These are phyloP conservation scores for Vireo griseus DNA, from an alignment of 2,797 vertebrate genomes.

Conservation along the genomic window DNA sequence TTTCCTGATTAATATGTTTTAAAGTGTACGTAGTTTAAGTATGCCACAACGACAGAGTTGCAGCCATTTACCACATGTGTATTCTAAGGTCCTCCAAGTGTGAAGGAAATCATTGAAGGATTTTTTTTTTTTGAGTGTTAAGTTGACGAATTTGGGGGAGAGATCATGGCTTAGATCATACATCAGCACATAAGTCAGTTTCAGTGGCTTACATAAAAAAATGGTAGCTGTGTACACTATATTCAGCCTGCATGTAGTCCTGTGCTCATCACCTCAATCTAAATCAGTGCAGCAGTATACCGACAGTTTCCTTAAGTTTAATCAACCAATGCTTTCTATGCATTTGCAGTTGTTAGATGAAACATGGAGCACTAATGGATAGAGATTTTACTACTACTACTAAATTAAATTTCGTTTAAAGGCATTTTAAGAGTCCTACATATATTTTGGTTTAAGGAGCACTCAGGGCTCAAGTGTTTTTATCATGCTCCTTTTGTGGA, in stretches of 20 bases:
- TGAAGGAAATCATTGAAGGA: not conserved
- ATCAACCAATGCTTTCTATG: not conserved
- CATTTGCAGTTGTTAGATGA: not conserved
- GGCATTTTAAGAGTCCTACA: not conserved
- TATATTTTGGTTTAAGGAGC: not conserved
- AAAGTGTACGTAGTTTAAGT: not conserved
- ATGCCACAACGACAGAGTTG: not conserved
- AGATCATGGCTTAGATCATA: not conserved
- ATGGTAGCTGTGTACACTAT: not conserved
- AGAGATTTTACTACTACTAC: not conserved
- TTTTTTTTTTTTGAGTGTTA: not conserved
- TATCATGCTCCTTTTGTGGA: not conserved
- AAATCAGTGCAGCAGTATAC: not conserved
- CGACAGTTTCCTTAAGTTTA: not conserved
- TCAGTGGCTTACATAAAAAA: not conserved
- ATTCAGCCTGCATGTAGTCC: not conserved
- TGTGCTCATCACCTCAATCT: not conserved
- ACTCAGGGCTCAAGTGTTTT: not conserved
- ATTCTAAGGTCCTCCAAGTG: not conserved
- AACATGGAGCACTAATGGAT: not conserved
- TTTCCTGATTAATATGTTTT: not conserved
- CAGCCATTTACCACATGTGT: rapidly evolving
- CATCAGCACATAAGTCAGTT: not conserved
- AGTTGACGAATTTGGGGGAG: not conserved
- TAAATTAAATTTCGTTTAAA: slow-evolving; percentile 27